These are phyloP conservation scores for Noctua pronuba DNA, from an alignment of 2,888 invertebrate genomes.

Conservation along the genomic window DNA sequence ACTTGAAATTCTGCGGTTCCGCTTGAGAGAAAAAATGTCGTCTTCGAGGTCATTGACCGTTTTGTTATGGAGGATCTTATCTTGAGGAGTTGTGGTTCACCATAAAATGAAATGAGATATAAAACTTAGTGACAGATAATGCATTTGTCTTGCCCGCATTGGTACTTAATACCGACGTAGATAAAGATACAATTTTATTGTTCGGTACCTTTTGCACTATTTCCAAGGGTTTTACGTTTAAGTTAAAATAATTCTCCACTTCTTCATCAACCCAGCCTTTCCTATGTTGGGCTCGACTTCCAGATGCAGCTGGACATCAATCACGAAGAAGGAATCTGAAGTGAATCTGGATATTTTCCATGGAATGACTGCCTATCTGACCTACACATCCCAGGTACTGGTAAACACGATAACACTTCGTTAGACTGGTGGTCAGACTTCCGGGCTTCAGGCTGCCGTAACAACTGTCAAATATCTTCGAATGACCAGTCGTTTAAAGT, in stretches of 20 bases:
- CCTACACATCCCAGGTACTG: neutral
- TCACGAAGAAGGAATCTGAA: too few species aligned
- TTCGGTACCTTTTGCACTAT: neutral
- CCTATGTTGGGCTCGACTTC: neutral
- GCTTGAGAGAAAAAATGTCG: slow-evolving; percentile 8
- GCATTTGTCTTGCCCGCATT: slow-evolving; percentile 39
- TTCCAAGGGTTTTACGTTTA: neutral
- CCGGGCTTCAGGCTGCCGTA: neutral
- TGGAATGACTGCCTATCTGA: neutral
- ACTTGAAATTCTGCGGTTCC: slow-evolving; percentile 3
- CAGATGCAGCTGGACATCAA: neutral
- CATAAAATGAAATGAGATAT: neutral
- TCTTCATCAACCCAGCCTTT: neutral
- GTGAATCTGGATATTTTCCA: neutral
- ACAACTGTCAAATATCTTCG: neutral
- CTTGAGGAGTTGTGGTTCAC: slow-evolving; percentile 34
- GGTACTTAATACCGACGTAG: neutral
- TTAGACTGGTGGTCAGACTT: neutral
- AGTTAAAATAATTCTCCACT: neutral
- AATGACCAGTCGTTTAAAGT: neutral
- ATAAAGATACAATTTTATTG: too few species aligned
- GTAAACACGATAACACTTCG: neutral
- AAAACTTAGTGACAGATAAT: neutral
- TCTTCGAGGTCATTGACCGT: slow-evolving; percentile 8
- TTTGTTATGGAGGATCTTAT: slow-evolving; percentile 1